Evolutionary conservation across 1,140 invertebrate genomes (phyloP).

Genomic region (Drosophila quadrilineata): DNA sequence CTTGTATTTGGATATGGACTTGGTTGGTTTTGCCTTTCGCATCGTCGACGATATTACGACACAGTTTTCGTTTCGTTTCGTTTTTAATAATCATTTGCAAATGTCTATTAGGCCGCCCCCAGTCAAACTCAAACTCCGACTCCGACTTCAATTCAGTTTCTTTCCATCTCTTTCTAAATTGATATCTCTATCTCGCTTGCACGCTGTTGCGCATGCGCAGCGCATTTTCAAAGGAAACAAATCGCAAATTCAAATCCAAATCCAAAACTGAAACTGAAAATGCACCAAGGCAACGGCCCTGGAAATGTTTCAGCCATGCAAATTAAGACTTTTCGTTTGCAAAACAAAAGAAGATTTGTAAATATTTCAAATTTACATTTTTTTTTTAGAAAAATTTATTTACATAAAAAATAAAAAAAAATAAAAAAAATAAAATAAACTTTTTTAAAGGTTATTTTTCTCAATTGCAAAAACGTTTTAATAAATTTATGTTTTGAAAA

Average conservation of each 20-base stretch:
- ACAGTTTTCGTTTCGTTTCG: slow-evolving; percentile 63
- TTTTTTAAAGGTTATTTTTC: too few relatives aligned
- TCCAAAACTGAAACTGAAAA: slow-evolving; percentile 45
- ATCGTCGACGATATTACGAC: slow-evolving; percentile 60
- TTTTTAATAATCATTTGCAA: slow-evolving; percentile 68
- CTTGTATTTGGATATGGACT: slow-evolving; percentile 11
- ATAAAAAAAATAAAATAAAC: too few relatives aligned
- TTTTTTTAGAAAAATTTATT: not conserved
- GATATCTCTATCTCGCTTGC: not conserved
- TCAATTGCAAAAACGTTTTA: too few relatives aligned
- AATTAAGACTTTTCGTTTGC: slow-evolving; percentile 56
- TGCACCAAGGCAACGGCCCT: slow-evolving; percentile 13
- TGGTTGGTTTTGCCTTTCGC: slow-evolving; percentile 36
- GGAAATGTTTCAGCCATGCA: slow-evolving; percentile 41
- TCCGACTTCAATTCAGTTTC: not conserved
- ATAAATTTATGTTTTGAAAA: too few relatives aligned
- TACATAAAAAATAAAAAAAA: too few relatives aligned
- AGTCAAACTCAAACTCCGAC: not conserved
- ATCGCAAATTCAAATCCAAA: slow-evolving; percentile 37
- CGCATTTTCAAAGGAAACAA: slow-evolving; percentile 46
- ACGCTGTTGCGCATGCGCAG: slow-evolving; percentile 47
- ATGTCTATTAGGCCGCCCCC: slow-evolving; percentile 47
- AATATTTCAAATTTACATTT: slow-evolving; percentile 36
- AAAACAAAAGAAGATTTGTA: slow-evolving; percentile 48
- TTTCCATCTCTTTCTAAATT: not conserved